Base-by-base conservation (phyloP, 2,113 vertebrate genomes). In the Dipodomys spectabilis region DNA sequence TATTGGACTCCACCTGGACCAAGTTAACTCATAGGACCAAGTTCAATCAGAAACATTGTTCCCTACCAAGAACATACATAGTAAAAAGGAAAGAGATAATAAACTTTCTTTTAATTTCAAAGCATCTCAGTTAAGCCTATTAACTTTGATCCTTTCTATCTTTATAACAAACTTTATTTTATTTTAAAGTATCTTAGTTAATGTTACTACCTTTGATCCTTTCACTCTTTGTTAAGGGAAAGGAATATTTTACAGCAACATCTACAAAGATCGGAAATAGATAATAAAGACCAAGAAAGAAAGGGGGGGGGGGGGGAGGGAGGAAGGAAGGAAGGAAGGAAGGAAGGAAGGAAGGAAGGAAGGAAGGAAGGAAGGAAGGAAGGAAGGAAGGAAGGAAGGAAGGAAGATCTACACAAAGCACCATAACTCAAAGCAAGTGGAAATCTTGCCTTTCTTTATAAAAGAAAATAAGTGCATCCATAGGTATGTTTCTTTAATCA, bases 141-240 rank as follows among this genome's bases (percentile, higher is more conserved):
- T 95, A 91, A 94, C 96, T 96, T 94, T 97, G 93, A 96, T 96
- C 91, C 8, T 95, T 95, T 93, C 87, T 95, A 71, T 78, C 23
- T 64, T 53, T n/a, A 88, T 78, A 75, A 88, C 67, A 85, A 79
- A 88, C 20, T 22, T 6, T 68, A 82, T 89, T 82, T 83, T 68
- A 23, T 84, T 92, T 94, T 90, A 53, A 94, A 94, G 45, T 57
- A 28, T 71, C 92, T 96, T 49, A 23, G 82, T 73, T 95, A 94
- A 92, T 91, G 68, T 90, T 94, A 93, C 18, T 95, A 91, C 93
- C 96, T 96, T 95, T 97, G 93, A 96, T 96, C 91, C 8, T 95
- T 95, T 93, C 87, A 95, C 67, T 78, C 27, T 65, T 57, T n/a
- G 35, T 30, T 78, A 81, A 93, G n/a, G 95, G 18, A 90, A 94